Base-by-base conservation (phyloP, 2,113 vertebrate species). In the Aepyceros melampus region DNA sequence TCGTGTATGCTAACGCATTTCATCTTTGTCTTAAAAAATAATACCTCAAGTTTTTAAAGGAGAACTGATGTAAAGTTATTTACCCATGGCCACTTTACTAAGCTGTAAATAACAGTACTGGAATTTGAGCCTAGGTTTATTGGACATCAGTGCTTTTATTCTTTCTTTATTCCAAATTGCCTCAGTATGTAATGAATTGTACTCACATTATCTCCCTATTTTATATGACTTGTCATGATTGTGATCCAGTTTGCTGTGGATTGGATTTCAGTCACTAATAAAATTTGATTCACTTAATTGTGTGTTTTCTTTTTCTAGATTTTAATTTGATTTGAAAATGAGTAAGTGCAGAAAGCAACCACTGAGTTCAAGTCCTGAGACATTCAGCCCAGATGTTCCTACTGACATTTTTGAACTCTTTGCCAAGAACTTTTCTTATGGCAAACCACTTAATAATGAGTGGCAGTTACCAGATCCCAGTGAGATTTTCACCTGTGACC, bases 381-480 rank as follows among this genome's bases (percentile, higher is more conserved):
- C 98, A 16, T 99, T 98, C 87, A 98, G 99, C 62, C 95, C 98
- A 78, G 99, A 99, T 93, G 96, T 99, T 51, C 81, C 98, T 76
- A 96, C 96, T 64, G 99, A 99, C 97, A 98, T 99, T 53, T 97
- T 98, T 95, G 93, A 98, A 86, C 99, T 99, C 74, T 99, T 99
- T 96, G 74, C 93, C 0, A 99, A 98, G 92, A 99, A 99, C 96
- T 99, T 98, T 97, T 98, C 98, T 19, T 99, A 99, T 7, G 29
- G 82, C 40, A 99, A 99, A 89, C 99, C 99, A 1, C 33, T 97
- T 25, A 97, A 96, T 36, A 96, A 96, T 6, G 98, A 99, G 45
- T 99, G 99, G 99, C 93, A 96, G 58, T 96, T 99, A 17, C 99
- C 99, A 6, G 98, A 99, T 97, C 97, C 99, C 23, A 98, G 87